phyloP scores from a whole-genome alignment of 2,797 vertebrate species.

The Artibeus jamaicensis region DNA sequence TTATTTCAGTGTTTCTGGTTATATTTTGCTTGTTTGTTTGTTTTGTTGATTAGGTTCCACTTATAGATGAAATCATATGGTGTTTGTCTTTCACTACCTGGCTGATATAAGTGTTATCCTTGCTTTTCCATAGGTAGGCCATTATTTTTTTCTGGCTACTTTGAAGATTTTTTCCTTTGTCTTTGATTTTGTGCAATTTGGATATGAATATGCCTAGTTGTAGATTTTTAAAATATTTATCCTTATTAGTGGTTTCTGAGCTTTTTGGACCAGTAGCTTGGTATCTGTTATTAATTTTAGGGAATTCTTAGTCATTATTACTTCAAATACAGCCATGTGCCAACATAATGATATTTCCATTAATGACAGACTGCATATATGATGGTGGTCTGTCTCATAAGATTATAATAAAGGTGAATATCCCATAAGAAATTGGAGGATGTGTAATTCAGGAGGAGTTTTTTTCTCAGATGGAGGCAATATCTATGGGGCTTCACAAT shows the following conservation, averaged over 20 bases:
- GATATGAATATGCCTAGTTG: neutral
- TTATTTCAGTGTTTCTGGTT: no score
- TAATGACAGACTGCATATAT: neutral
- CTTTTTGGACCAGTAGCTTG: slow-evolving; percentile 28
- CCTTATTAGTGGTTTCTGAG: neutral
- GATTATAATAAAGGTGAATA: neutral
- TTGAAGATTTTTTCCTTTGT: neutral
- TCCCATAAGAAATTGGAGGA: neutral
- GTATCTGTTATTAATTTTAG: neutral
- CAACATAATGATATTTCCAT: neutral
- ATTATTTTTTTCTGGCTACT: neutral
- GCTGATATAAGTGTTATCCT: neutral
- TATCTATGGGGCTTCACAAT: neutral
- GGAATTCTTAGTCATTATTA: neutral
- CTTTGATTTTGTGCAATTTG: slow-evolving; percentile 30
- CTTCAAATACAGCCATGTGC: neutral
- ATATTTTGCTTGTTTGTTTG: no score
- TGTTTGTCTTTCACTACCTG: no score
- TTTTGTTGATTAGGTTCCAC: no score
- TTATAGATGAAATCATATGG: no score
- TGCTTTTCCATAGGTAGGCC: neutral
- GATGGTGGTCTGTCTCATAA: neutral
- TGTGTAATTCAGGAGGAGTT: neutral
- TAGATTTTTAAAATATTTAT: neutral
- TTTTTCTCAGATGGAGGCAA: neutral